These are phyloP conservation scores for Eupelmus urozonus DNA, from an alignment of 2,888 invertebrate species.

Conservation along the genomic window DNA sequence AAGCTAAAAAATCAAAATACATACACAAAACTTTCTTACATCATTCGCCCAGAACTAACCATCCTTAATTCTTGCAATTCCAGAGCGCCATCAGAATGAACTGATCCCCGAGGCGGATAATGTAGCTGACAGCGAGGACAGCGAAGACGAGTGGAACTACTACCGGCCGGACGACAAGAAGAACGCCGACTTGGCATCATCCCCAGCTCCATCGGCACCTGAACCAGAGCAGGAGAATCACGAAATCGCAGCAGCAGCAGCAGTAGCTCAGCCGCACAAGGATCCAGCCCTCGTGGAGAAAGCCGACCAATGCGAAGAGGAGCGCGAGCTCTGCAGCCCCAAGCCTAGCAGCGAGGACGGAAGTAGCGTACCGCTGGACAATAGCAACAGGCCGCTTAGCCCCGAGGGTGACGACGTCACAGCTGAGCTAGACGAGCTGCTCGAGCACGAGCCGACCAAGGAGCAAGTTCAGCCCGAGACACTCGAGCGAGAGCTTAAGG, in stretches of 20 bases:
- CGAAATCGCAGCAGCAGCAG: conserved; percentile 22
- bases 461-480: background rate
- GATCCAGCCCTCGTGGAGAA: conserved; percentile 60
- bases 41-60: background rate
- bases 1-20: no score
- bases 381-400: conserved; percentile 45
- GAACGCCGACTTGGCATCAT: conserved; percentile 68
- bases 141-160: conserved; percentile 94
- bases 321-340: conserved; percentile 56
- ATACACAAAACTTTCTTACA: background rate
- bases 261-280: conserved; percentile 42
- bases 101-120: conserved; percentile 81
- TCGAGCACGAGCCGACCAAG: conserved; percentile 52
- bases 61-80: background rate
- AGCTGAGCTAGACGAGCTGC: conserved; percentile 59
- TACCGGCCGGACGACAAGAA: conserved; percentile 82
- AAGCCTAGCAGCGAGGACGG: conserved; percentile 36
- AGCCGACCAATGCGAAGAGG: conserved; percentile 55
- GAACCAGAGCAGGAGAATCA: no score
- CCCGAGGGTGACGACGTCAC: conserved; percentile 76
- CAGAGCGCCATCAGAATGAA: conserved; percentile 72
- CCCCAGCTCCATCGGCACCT: no score
- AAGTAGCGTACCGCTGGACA: conserved; percentile 1
- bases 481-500: conserved; percentile 38
- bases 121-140: conserved; percentile 87